phyloP scores from a whole-genome alignment of 2,888 invertebrate genomes.

The Drosophila nigricruria region DNA sequence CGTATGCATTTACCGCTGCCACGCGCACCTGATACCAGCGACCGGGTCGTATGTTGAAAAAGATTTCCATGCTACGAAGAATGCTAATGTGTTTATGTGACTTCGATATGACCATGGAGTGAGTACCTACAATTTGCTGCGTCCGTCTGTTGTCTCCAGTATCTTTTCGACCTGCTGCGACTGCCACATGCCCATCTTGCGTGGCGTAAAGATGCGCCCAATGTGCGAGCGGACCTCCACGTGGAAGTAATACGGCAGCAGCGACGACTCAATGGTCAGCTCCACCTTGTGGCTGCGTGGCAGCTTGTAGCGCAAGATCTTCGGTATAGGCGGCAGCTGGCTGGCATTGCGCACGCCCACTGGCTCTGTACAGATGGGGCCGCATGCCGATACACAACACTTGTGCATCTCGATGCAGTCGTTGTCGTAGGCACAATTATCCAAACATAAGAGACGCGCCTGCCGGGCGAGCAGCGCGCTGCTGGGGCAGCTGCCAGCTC shows the following conservation, averaged over 20 bases:
- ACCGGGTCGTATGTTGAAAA: constrained; percentile 87
- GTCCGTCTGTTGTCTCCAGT: constrained; percentile 75
- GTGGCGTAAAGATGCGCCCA: constrained; percentile 88
- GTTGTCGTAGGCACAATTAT: constrained; percentile 86
- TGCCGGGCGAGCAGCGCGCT: constrained; percentile 49
- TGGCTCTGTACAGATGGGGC: constrained; percentile 89
- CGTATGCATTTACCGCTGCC: constrained; percentile 90
- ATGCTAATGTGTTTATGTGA: neutral
- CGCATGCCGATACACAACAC: constrained; percentile 89
- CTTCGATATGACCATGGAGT: neutral
- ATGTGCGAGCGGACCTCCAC: constrained; percentile 90
- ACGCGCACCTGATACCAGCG: constrained; percentile 93
- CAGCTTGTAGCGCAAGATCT: constrained; percentile 86
- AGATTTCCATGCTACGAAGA: constrained; percentile 79
- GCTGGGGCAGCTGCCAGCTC: constrained; percentile 82
- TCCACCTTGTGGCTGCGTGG: constrained; percentile 86
- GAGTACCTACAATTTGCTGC: constrained; percentile 63
- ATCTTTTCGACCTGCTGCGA: constrained; percentile 83
- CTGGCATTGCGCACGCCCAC: constrained; percentile 85
- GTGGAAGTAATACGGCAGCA: constrained; percentile 79
- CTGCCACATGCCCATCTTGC: constrained; percentile 89
- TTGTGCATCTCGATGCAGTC: constrained; percentile 90
- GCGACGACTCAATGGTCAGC: constrained; percentile 86
- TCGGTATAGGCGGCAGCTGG: constrained; percentile 89
- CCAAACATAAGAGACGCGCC: constrained; percentile 78